Evolutionary conservation across 2,797 vertebrate genomes (phyloP).

Genomic region (Enteromius anoplus): DNA sequence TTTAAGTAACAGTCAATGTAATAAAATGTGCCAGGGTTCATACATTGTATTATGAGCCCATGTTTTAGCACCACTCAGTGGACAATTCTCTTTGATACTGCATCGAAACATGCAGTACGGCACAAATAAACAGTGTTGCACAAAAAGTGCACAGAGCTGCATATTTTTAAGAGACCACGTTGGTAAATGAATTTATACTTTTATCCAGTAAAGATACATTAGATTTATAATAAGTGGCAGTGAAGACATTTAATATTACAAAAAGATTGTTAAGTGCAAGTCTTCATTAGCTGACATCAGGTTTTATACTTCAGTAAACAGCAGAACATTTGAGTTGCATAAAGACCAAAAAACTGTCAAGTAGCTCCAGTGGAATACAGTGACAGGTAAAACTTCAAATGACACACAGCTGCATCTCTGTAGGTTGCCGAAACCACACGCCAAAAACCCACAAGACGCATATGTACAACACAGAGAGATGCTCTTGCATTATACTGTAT

Average conservation of each 20-base stretch:
- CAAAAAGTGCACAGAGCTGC: too few species aligned
- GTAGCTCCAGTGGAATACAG: background rate
- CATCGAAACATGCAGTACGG: too few species aligned
- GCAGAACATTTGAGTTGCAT: background rate
- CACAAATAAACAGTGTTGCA: too few species aligned
- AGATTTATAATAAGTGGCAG: background rate
- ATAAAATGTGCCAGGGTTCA: too few species aligned
- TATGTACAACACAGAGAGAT: background rate
- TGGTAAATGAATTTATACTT: background rate
- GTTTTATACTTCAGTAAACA: background rate
- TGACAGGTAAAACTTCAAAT: background rate
- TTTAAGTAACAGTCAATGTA: too few species aligned
- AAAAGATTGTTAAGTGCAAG: background rate
- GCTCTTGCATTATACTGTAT: background rate
- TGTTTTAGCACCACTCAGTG: too few species aligned
- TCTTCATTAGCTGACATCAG: background rate
- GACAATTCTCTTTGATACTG: too few species aligned
- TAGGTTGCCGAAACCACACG: background rate
- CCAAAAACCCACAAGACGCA: background rate
- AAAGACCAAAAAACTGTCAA: background rate
- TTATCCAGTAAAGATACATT: background rate
- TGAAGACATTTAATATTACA: background rate
- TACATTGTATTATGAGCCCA: too few species aligned
- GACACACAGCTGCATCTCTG: background rate
- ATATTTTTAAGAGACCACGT: background rate